Conservation (phyloP, 2,113 vertebrate species). For the Arizona elegans region DNA sequence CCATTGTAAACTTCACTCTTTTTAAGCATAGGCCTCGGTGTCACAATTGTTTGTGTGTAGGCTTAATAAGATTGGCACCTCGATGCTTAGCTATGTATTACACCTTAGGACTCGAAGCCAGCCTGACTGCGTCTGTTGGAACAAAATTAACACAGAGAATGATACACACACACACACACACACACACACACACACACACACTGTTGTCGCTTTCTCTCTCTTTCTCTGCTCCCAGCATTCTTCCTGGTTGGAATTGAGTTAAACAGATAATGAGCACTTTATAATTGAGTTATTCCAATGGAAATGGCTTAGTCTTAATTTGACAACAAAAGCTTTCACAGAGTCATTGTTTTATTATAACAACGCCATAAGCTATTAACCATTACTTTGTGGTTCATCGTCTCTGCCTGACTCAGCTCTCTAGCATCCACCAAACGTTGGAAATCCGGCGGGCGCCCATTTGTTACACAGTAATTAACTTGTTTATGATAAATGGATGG, state of each 20-base stretch:
- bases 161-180: no score
- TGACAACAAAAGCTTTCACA: constrained; percentile 60
- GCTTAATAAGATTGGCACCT: background rate
- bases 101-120: background rate
- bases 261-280: constrained; percentile 63
- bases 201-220: background rate
- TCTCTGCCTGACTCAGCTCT: constrained; percentile 63
- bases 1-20: background rate
- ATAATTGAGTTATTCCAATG: constrained; percentile 65
- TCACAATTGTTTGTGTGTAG: background rate
- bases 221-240: constrained; percentile 12
- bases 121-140: background rate
- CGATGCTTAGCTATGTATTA: constrained; percentile 2
- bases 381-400: constrained; percentile 56
- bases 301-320: constrained; percentile 65
- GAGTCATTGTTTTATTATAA: constrained; percentile 55
- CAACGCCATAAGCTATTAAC: constrained; percentile 50
- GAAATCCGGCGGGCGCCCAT: constrained; percentile 64
- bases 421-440: constrained; percentile 53
- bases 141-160: background rate
- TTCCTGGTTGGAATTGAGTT: constrained; percentile 57
- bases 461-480: constrained; percentile 77
- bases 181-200: background rate
- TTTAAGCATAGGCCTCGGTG: background rate
- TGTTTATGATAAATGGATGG: constrained; percentile 77